These are phyloP conservation scores for Parauchenoglanis ngamensis DNA, from an alignment of 2,797 vertebrate species.

Conservation along the genomic window DNA sequence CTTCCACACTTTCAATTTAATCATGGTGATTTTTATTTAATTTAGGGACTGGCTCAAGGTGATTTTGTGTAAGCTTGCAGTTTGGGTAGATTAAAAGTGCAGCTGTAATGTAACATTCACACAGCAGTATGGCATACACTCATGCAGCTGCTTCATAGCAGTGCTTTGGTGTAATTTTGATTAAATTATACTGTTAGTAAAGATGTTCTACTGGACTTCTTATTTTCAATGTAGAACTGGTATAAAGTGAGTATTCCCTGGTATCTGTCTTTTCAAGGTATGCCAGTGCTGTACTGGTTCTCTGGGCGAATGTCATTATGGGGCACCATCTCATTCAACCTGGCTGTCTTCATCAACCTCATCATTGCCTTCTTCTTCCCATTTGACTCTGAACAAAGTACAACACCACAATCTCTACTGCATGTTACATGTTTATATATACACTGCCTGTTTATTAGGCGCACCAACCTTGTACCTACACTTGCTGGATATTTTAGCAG, in stretches of 20 bases:
- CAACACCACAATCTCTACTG: neutral
- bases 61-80: neutral
- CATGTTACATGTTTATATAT: neutral
- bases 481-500: neutral
- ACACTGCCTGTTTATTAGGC: neutral
- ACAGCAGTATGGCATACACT: neutral
- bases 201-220: neutral
- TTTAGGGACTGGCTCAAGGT: neutral
- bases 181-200: neutral
- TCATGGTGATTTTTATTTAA: neutral
- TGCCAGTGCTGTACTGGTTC: conserved; percentile 97
- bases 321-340: conserved; percentile 97
- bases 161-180: neutral
- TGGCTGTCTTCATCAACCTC: conserved; percentile 97
- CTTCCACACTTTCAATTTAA: neutral
- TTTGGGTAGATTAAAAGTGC: neutral
- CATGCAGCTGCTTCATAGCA: neutral
- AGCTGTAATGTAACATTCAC: neutral
- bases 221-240: neutral
- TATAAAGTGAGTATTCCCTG: neutral
- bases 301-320: conserved; percentile 95
- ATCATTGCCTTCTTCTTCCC: conserved; percentile 99
- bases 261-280: conserved; percentile 74
- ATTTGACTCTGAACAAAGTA: conserved; percentile 77
- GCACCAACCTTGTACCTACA: neutral